These are phyloP conservation scores for Pontoporia blainvillei DNA, from an alignment of 2,113 vertebrate species.

Conservation along the genomic window DNA sequence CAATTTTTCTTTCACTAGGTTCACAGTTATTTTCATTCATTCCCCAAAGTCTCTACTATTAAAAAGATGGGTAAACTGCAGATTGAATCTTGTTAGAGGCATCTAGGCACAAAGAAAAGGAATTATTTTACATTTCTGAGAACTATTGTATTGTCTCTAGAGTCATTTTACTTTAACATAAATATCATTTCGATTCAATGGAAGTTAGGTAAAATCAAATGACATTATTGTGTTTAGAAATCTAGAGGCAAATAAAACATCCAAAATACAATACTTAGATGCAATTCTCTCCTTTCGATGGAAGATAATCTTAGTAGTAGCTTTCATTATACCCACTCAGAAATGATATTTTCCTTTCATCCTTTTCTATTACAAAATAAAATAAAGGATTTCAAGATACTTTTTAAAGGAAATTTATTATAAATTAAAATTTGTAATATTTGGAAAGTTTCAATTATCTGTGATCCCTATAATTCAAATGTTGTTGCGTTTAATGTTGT, in stretches of 20 bases:
- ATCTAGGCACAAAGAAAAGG: conserved; percentile 1
- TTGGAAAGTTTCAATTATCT: not conserved
- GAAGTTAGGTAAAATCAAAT: conserved; percentile 2
- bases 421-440: not conserved
- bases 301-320: not conserved
- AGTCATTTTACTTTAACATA: conserved; percentile 35
- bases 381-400: not conserved
- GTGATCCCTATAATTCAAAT: too few relatives aligned
- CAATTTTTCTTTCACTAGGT: conserved; percentile 10
- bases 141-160: conserved; percentile 1
- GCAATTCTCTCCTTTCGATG: not conserved
- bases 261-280: conserved; percentile 4
- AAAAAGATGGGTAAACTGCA: conserved; percentile 8
- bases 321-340: not conserved
- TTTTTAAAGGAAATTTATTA: not conserved
- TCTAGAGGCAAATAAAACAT: conserved; percentile 25
- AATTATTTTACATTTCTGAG: conserved; percentile 39
- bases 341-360: not conserved
- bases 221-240: not conserved
- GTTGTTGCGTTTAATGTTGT: too few relatives aligned
- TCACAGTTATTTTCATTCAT: conserved; percentile 47
- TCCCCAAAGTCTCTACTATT: conserved; percentile 17
- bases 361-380: not conserved
- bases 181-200: conserved; percentile 27
- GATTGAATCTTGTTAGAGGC: conserved; percentile 20